phyloP scores from a whole-genome alignment of 2,797 vertebrate genomes.

The Argyrosomus regius region DNA sequence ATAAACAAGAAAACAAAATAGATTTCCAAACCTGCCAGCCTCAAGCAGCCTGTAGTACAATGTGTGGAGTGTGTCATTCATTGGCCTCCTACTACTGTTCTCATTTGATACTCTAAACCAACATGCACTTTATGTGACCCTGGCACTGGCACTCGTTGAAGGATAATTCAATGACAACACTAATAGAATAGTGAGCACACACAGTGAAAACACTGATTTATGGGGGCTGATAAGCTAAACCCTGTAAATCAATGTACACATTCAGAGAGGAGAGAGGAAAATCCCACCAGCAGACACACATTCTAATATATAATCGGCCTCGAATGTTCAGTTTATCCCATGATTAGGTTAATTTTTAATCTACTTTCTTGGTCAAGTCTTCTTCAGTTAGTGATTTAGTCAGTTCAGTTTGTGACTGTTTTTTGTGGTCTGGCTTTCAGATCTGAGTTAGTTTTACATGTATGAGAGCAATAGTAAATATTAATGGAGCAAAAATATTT shows the following conservation, averaged over 20 bases:
- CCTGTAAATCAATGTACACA: neutral
- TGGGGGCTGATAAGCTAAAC: constrained; percentile 12
- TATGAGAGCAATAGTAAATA: neutral
- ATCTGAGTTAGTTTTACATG: neutral
- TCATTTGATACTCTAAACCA: constrained; percentile 51
- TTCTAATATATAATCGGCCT: neutral
- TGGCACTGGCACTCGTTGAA: constrained; percentile 48
- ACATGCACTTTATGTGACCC: constrained; percentile 37
- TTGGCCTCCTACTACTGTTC: constrained; percentile 20
- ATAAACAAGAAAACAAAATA: neutral
- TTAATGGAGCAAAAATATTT: neutral
- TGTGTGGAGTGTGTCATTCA: constrained; percentile 26
- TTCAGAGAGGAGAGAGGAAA: neutral
- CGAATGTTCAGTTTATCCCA: neutral
- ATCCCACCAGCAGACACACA: neutral
- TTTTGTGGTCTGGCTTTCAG: neutral
- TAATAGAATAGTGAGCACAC: constrained; percentile 26
- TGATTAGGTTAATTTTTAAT: neutral
- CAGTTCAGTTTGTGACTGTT: neutral
- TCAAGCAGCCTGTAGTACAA: neutral
- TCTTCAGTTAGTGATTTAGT: neutral
- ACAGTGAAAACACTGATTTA: constrained; percentile 46
- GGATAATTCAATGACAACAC: constrained; percentile 68
- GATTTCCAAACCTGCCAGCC: neutral
- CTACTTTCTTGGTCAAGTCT: neutral